phyloP scores from a whole-genome alignment of 2,888 invertebrate genomes.

The Ochropacha duplaris region DNA sequence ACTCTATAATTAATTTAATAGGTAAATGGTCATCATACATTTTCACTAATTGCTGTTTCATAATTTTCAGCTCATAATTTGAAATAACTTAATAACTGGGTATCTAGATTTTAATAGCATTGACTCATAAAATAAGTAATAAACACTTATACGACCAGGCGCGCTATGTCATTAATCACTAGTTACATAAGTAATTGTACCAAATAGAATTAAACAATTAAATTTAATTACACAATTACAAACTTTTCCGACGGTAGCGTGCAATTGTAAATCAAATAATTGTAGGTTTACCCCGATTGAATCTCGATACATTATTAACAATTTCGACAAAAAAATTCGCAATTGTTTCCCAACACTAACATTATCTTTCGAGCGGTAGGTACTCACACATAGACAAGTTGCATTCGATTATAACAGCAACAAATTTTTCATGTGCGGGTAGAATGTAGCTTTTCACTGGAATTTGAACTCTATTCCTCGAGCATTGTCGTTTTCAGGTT shows the following conservation, averaged over 20 bases:
- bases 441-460: slow-evolving; percentile 7
- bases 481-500: slow-evolving; percentile 25
- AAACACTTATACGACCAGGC: background rate
- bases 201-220: background rate
- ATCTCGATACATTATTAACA: slow-evolving; percentile 33
- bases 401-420: slow-evolving; percentile 59
- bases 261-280: slow-evolving; percentile 3
- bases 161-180: background rate
- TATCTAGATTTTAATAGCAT: background rate
- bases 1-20: too few relatives aligned
- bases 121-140: background rate
- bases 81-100: background rate
- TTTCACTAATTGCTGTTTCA: background rate
- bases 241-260: slow-evolving; percentile 1
- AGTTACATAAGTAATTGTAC: background rate
- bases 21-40: background rate
- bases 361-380: slow-evolving; percentile 57
- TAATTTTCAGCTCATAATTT: background rate
- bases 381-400: slow-evolving; percentile 54
- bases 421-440: slow-evolving; percentile 38
- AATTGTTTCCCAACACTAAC: slow-evolving; percentile 69
- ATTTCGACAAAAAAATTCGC: slow-evolving; percentile 65
- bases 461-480: slow-evolving; percentile 36
- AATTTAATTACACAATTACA: background rate
- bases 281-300: background rate